Base-by-base conservation (phyloP, 2,797 vertebrate species). In the Staurois parvus region DNA sequence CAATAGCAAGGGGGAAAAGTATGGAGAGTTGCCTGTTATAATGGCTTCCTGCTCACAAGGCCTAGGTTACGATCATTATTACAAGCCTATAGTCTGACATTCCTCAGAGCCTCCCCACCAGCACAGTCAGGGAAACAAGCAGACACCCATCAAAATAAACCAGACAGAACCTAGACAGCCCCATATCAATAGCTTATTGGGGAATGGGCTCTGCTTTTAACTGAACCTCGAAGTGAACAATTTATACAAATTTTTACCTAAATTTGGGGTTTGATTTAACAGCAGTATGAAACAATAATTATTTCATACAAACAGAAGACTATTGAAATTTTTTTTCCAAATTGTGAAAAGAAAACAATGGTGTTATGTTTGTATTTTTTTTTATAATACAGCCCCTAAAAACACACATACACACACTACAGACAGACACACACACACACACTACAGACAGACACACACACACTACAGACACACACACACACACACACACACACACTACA, bases 1-100 rank as follows among this genome's bases (percentile, higher is more conserved):
- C 12, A 56, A 52, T 29, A 11, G 21, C 48, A 19, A 8, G 7
- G 28, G 26, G n/a, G 30, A 52, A 62, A 85, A 76, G 77, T 45
- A 62, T 5, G 45, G 48, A 9, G 7, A 88, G 86, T 28, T n/a
- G 67, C 26, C 42, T 81, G 30, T 28, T 26, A 32, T 73, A 67
- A 87, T 68, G 70, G 69, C 29, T 87, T 83, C 80, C 80, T 87
- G 85, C 91, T 93, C 92, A 95, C 97, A 98, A 98, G 97, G 96
- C 97, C 97, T 98, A 96, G 97, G 97, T 98, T 97, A 98, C 91
- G 97, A 98, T 96, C 98, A 98, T 95, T 96, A 96, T 95, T 97
- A 94, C 92, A 90, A 93, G 90, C 72, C 84, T 56, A 70, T 69
- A 81, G 79, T 90, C 88, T 80, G 88, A 88, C 83, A 78, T 92